phyloP scores from a whole-genome alignment of 2,888 invertebrate genomes.

The Scelioninae gen. 1 region DNA sequence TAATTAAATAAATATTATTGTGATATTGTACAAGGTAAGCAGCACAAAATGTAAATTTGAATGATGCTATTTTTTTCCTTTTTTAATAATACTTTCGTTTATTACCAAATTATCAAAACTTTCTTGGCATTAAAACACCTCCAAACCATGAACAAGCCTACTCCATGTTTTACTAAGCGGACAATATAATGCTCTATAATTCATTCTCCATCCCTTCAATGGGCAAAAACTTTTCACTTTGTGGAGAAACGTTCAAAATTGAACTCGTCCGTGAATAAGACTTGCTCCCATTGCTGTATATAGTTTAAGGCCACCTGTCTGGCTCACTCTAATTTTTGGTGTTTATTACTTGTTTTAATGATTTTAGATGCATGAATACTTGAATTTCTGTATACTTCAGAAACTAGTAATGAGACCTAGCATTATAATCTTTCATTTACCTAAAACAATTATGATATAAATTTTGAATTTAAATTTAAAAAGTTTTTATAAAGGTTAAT shows the following conservation, averaged over 20 bases:
- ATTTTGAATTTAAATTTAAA: no score
- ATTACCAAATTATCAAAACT: conserved; percentile 63
- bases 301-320: conserved; percentile 28
- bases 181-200: conserved; percentile 64
- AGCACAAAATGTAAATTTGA: conserved; percentile 20
- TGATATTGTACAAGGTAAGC: conserved; percentile 4
- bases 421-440: no score
- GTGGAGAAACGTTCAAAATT: conserved; percentile 59
- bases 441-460: no score
- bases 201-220: conserved; percentile 52
- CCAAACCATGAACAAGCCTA: conserved; percentile 54
- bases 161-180: conserved; percentile 60
- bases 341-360: conserved; percentile 26
- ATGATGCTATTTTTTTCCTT: conserved; percentile 9
- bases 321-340: conserved; percentile 32
- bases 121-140: conserved; percentile 57
- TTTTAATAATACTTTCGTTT: conserved; percentile 44
- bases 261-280: conserved; percentile 51
- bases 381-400: no score
- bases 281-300: conserved; percentile 32
- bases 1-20: background rate
- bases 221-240: conserved; percentile 66
- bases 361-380: background rate
- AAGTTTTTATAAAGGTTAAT: no score
- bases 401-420: no score